Base-by-base conservation (phyloP, 1,140 invertebrate genomes). In the Orius insidiosus region DNA sequence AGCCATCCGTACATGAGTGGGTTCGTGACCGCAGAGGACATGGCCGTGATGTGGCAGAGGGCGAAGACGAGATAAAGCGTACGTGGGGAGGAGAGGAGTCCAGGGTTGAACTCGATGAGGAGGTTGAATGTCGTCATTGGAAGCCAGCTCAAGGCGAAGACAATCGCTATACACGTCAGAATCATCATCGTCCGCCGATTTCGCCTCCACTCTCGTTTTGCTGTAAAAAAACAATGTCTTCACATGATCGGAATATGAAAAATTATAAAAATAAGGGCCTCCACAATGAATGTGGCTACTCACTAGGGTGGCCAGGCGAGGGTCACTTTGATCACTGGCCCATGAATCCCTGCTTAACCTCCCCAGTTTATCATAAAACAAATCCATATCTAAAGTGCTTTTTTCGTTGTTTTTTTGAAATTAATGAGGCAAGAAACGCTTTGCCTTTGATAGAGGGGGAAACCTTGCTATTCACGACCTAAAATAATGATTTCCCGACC, bases 1-100 rank as follows among this genome's bases (percentile, higher is more conserved):
- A 71, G 59, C 64, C 67, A 71, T 1, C 69, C 69, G 56, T 72
- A 72, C 36, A 72, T 59, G 32, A 72, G 56, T 4, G 68, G 67
- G 56, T 72, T 72, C 38, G 63, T 67, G 16, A 63, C 60, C 2
- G 69, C 64, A 0, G 70, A 69, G 10, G 63, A 65, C 72, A 75
- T 70, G 13, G 71, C 72, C 15, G 71, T 55, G 5, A 71, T 58
- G 50, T 74, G 68, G 46, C 68, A 72, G 8, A 67, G 49, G 7
- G 68, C 70, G 52, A 71, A 73, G 1, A 63, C 58, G 14, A 68
- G 56, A 53, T 66, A 68, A 31, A 69, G 56, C 35, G 36, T 19
- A 13, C 48, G 45, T 0, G 56, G 55, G 49, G 56, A 58, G 10
- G 56, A 52, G 41, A 55, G 18, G 6, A 45, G 18, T 6, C 46